Evolutionary conservation across 1,140 invertebrate genomes (phyloP).

Genomic region (Trialeurodes vaporariorum): DNA sequence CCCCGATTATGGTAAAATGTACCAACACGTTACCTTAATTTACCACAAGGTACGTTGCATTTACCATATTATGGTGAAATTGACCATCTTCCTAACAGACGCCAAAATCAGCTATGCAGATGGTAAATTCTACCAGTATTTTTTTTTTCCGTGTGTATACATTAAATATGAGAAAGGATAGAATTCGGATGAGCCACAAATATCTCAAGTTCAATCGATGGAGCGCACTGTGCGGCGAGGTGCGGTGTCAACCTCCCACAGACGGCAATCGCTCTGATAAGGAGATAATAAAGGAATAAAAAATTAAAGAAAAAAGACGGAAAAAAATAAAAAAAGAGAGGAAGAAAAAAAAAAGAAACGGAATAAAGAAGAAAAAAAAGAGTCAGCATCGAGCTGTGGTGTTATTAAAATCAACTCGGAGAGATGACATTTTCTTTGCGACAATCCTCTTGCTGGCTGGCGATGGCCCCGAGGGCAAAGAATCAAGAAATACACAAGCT

Average conservation of each 20-base stretch:
- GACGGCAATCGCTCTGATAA: background rate
- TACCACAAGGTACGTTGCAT: too few species aligned
- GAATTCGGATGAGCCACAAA: too few species aligned
- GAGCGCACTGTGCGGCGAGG: too few species aligned
- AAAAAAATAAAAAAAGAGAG: background rate
- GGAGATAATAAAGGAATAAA: background rate
- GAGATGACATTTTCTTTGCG: background rate
- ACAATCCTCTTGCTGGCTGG: background rate
- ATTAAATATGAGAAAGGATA: too few species aligned
- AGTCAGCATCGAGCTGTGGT: background rate
- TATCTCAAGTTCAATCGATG: too few species aligned
- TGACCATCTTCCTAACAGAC: too few species aligned
- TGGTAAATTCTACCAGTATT: too few species aligned
- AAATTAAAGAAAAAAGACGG: background rate
- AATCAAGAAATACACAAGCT: background rate
- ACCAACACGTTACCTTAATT: too few species aligned
- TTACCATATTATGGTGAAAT: too few species aligned
- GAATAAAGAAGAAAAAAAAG: background rate
- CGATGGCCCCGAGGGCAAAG: background rate
- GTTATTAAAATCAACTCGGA: background rate
- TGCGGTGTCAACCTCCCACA: background rate
- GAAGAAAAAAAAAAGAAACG: background rate
- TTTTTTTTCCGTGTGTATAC: too few species aligned
- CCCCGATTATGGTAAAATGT: too few species aligned
- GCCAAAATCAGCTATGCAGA: too few species aligned